These are phyloP conservation scores for Cantharis nigra DNA, from an alignment of 2,888 invertebrate species.

Conservation along the genomic window DNA sequence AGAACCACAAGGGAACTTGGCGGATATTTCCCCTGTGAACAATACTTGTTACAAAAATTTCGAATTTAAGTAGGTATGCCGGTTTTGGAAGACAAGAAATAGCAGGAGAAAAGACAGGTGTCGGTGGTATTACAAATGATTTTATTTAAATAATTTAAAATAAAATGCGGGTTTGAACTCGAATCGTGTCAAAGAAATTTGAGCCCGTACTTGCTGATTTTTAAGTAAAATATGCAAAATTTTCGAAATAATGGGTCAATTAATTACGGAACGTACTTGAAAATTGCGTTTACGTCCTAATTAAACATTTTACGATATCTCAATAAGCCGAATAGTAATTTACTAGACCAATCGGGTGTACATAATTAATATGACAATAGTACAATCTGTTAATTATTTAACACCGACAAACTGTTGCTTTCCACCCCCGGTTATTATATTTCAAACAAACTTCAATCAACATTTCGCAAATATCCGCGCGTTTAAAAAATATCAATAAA, in stretches of 20 bases:
- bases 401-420: slow-evolving; percentile 55
- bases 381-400: slow-evolving; percentile 54
- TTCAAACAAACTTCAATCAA: neutral
- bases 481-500: neutral
- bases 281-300: neutral
- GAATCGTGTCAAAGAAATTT: slow-evolving; percentile 51
- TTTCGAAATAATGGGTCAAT: neutral
- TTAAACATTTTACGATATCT: neutral
- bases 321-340: slow-evolving; percentile 54
- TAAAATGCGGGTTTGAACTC: slow-evolving; percentile 52
- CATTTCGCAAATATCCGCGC: neutral
- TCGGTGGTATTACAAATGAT: neutral
- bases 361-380: slow-evolving; percentile 57
- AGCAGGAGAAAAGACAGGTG: slow-evolving; percentile 11
- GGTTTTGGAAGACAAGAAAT: neutral
- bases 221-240: slow-evolving; percentile 9
- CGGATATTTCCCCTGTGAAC: slow-evolving; percentile 2
- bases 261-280: neutral
- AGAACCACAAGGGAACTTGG: slow-evolving; percentile 5
- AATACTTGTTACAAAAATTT: neutral
- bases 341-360: slow-evolving; percentile 56
- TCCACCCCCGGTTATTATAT: slow-evolving; percentile 8
- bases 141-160: neutral
- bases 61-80: neutral
- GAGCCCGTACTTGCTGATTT: slow-evolving; percentile 16